Percentiles rank a stretch among this genome's conserved stretches.
Conservation (phyloP, 2,113 vertebrate species). For the Brachypteracias leptosomus region DNA sequence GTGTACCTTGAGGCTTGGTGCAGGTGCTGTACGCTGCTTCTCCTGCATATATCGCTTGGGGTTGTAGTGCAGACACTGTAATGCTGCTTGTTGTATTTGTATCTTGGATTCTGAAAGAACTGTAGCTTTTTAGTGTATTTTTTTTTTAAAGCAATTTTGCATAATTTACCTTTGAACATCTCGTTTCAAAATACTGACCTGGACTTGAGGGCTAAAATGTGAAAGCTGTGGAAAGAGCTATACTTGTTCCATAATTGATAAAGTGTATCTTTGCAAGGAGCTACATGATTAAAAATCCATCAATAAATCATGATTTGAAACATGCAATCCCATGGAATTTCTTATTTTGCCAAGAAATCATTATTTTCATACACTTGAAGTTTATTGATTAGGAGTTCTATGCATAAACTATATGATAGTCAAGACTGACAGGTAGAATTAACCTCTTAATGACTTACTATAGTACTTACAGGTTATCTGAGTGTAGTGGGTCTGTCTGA, state of each 20-base stretch:
- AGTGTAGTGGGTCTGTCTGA: too few relatives aligned
- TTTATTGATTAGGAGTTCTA: background rate
- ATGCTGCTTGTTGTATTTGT: slow-evolving; percentile 40
- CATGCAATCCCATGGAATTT: slow-evolving; percentile 35
- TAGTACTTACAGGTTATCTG: background rate
- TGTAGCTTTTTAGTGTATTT: slow-evolving; percentile 30
- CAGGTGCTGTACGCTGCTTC: slow-evolving; percentile 38
- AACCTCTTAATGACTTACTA: background rate
- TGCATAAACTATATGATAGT: background rate
- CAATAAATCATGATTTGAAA: slow-evolving; percentile 61
- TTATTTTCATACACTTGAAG: background rate
- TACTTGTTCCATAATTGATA: slow-evolving; percentile 19
- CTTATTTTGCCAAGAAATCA: slow-evolving; percentile 27
- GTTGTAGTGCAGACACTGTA: slow-evolving; percentile 41
- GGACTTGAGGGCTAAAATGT: slow-evolving; percentile 24
- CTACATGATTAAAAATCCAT: slow-evolving; percentile 29
- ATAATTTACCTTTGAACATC: background rate
- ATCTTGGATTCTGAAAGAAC: slow-evolving; percentile 41
- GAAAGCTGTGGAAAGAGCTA: slow-evolving; percentile 20
- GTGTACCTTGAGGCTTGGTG: slow-evolving; percentile 55
- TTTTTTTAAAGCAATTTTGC: background rate
- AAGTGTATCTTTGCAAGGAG: slow-evolving; percentile 52
- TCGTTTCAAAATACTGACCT: slow-evolving; percentile 29
- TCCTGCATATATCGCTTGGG: slow-evolving; percentile 48
- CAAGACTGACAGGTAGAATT: background rate